phyloP scores from a whole-genome alignment of 1,140 invertebrate genomes.

The Babylonia areolata region DNA sequence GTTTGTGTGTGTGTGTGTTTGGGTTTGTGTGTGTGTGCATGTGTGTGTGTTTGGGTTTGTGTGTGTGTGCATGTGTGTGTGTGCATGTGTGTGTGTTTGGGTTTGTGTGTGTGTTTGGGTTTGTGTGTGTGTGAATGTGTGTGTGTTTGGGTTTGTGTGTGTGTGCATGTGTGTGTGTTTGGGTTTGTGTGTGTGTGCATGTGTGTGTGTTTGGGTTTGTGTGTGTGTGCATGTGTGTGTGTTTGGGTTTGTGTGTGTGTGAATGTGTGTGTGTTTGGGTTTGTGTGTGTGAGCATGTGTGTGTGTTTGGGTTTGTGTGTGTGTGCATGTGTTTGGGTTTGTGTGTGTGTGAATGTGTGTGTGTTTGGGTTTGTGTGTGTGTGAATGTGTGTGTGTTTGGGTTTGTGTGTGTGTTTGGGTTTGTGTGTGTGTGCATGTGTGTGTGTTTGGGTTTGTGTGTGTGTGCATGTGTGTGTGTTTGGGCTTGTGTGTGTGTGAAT shows the following conservation, averaged over 20 bases:
- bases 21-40: not conserved
- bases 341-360: conserved; percentile 11
- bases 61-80: not conserved
- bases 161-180: conserved; percentile 80
- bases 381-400: not conserved
- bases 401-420: too few relatives aligned
- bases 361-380: not conserved
- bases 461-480: not conserved
- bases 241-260: conserved; percentile 88
- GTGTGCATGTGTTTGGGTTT: not conserved
- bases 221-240: not conserved
- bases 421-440: not conserved
- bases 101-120: not conserved
- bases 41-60: not conserved
- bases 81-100: not conserved
- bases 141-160: not conserved
- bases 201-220: not conserved
- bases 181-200: conserved; percentile 81
- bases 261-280: not conserved
- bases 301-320: not conserved
- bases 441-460: not conserved
- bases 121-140: not conserved
- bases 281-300: not conserved
- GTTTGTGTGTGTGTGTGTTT: not conserved
- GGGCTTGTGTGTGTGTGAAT: not conserved